Conservation (phyloP, 2,888 invertebrate genomes). For the Encarsia formosa region DNA sequence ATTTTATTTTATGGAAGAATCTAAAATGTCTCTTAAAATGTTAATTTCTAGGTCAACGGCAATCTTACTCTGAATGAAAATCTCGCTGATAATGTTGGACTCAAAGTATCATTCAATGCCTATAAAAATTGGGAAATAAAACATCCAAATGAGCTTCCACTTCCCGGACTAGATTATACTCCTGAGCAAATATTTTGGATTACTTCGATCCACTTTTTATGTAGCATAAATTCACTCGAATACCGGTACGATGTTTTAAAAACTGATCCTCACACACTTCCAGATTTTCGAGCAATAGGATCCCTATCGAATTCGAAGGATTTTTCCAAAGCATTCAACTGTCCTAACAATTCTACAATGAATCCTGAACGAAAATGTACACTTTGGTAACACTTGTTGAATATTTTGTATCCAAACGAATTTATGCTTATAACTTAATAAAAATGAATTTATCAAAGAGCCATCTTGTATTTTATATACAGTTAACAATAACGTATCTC, state of each 20-base stretch:
- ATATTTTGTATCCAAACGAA: no score
- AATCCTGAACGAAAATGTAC: slow-evolving; percentile 8
- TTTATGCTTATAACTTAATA: no score
- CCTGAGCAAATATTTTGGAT: slow-evolving; percentile 18
- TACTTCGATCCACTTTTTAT: background rate
- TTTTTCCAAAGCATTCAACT: slow-evolving; percentile 11
- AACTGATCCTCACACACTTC: slow-evolving; percentile 3
- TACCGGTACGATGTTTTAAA: background rate
- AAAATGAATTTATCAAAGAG: no score
- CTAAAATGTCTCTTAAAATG: background rate
- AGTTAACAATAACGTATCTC: no score
- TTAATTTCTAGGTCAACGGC: slow-evolving; percentile 4
- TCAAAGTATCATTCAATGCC: slow-evolving; percentile 4
- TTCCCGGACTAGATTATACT: slow-evolving; percentile 11
- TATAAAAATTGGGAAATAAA: background rate
- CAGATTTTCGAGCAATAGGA: slow-evolving; percentile 5
- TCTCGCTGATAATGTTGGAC: slow-evolving; percentile 4
- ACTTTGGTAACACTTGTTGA: no score
- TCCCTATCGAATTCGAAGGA: background rate
- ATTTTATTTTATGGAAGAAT: background rate
- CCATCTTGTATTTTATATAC: no score
- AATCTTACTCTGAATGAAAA: slow-evolving; percentile 7
- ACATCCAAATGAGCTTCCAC: background rate
- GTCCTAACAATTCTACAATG: slow-evolving; percentile 1
- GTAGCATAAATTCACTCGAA: background rate